phyloP scores from a whole-genome alignment of 2,888 invertebrate species.

The Cheilosia scutellata region DNA sequence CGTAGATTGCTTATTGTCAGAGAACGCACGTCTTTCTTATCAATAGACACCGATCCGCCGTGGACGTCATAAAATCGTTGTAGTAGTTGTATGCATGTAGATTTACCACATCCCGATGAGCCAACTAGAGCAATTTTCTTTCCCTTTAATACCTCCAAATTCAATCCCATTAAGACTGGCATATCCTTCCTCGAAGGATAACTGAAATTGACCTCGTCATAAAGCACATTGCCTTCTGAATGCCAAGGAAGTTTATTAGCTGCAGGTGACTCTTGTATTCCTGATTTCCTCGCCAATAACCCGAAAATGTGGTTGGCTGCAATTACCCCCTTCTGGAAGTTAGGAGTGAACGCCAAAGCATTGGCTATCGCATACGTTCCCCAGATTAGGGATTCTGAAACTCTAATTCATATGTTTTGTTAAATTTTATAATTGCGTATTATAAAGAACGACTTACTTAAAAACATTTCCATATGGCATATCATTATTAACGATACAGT shows the following conservation, averaged over 20 bases:
- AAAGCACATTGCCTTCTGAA: conserved; percentile 89
- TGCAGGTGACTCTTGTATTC: conserved; percentile 85
- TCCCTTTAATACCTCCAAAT: conserved; percentile 87
- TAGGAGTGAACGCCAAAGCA: conserved; percentile 89
- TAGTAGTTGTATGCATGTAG: conserved; percentile 92
- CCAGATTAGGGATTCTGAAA: conserved; percentile 89
- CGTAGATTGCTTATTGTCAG: conserved; percentile 88
- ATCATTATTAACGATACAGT: conserved; percentile 86
- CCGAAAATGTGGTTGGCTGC: conserved; percentile 89
- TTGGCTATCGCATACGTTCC: conserved; percentile 90
- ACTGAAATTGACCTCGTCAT: conserved; percentile 88
- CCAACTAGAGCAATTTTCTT: conserved; percentile 93
- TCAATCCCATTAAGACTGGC: conserved; percentile 88
- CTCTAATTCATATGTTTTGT: conserved; percentile 84
- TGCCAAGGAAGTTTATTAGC: conserved; percentile 81
- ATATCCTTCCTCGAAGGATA: conserved; percentile 91
- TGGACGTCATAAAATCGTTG: conserved; percentile 93
- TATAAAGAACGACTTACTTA: conserved; percentile 85
- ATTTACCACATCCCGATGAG: conserved; percentile 94
- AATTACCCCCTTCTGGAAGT: conserved; percentile 91
- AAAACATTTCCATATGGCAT: conserved; percentile 87
- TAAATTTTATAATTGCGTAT: not conserved
- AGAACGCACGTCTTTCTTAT: conserved; percentile 85
- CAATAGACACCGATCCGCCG: conserved; percentile 87
- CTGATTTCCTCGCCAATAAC: conserved; percentile 87